phyloP scores from a whole-genome alignment of 1,140 invertebrate species.

The Laupala kohalensis region DNA sequence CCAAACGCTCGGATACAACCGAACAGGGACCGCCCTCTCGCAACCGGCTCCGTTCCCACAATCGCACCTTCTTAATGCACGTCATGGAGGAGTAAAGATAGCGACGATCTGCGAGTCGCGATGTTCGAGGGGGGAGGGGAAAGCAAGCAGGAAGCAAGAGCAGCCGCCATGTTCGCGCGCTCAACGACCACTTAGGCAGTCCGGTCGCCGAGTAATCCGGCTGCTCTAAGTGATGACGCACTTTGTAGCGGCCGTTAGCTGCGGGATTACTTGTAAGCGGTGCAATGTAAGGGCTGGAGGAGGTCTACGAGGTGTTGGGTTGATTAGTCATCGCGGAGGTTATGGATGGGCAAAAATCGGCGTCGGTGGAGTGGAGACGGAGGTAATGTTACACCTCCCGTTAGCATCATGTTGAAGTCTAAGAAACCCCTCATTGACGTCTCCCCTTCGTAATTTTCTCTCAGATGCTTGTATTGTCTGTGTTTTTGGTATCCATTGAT shows the following conservation, averaged over 20 bases:
- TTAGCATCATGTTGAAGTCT: no score
- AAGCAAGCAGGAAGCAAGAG: background rate
- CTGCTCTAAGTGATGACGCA: background rate
- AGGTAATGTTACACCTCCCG: background rate
- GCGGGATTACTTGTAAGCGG: background rate
- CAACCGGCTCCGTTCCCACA: background rate
- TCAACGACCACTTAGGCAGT: background rate
- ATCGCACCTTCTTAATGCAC: background rate
- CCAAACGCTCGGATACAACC: no score
- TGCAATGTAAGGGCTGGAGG: background rate
- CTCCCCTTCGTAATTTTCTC: no score
- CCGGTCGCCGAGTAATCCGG: background rate
- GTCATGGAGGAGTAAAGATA: background rate
- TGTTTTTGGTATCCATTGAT: no score
- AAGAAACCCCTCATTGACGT: no score
- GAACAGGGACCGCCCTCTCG: background rate
- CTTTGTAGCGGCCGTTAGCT: background rate
- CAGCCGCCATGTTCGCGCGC: background rate
- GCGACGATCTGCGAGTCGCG: no score
- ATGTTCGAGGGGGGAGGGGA: no score
- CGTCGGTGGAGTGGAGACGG: background rate
- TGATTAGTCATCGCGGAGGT: background rate
- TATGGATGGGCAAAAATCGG: background rate
- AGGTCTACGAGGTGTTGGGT: no score
- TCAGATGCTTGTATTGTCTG: no score